Evolutionary conservation across 2,113 vertebrate species (phyloP).

Genomic region (Neolamprologus fasciatus): DNA sequence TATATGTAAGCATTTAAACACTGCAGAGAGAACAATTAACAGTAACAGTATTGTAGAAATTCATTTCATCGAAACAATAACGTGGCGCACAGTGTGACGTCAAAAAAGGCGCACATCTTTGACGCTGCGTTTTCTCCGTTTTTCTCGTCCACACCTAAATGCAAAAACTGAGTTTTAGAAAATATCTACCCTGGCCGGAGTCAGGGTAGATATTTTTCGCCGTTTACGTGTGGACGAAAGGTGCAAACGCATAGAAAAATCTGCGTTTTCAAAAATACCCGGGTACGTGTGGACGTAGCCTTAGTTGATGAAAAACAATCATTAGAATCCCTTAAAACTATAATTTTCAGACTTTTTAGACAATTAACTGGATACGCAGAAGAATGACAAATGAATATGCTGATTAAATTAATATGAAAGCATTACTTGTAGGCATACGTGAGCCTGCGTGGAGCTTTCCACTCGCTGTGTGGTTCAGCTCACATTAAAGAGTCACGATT

Average conservation of each 20-base stretch:
- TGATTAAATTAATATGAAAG: not conserved
- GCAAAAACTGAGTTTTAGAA: too few species aligned
- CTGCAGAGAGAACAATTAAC: accelerated
- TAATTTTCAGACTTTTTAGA: not conserved
- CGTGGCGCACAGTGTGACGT: too few species aligned
- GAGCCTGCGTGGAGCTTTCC: not conserved
- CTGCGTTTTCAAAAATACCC: too few species aligned
- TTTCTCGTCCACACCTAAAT: too few species aligned
- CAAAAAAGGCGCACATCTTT: too few species aligned
- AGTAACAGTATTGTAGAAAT: too few species aligned
- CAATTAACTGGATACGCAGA: not conserved
- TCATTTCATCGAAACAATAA: accelerated
- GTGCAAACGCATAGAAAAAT: too few species aligned
- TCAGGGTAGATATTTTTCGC: too few species aligned
- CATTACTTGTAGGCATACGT: not conserved
- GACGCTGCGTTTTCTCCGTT: accelerated
- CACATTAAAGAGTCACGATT: not conserved
- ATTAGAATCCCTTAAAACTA: not conserved
- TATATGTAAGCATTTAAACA: too few species aligned
- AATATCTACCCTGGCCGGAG: too few species aligned
- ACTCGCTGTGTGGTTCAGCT: not conserved
- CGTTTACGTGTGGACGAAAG: too few species aligned
- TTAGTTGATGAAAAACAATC: not conserved
- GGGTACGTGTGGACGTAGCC: too few species aligned
- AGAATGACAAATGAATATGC: not conserved